phyloP scores from a whole-genome alignment of 2,113 vertebrate species.

The Coregonus clupeaformis region DNA sequence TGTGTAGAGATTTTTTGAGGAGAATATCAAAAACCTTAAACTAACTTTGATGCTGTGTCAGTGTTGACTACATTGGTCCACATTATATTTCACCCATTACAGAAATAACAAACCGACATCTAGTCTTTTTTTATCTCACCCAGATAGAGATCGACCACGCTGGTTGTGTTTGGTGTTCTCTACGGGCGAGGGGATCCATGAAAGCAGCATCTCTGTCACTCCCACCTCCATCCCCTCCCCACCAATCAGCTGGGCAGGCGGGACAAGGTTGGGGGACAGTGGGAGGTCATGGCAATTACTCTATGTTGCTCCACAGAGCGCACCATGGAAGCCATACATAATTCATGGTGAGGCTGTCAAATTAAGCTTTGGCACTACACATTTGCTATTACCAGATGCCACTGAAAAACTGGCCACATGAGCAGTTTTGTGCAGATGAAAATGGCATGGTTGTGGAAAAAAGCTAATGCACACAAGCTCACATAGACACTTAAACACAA shows the following conservation, averaged over 20 bases:
- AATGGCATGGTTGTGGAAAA: neutral
- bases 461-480: neutral
- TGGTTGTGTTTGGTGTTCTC: neutral
- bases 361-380: slow-evolving; percentile 30
- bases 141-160: too few species aligned
- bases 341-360: slow-evolving; percentile 32
- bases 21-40: too few species aligned
- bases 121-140: too few species aligned
- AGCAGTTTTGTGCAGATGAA: neutral
- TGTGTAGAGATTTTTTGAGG: neutral
- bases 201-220: neutral
- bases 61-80: too few species aligned
- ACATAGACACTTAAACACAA: neutral
- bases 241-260: neutral
- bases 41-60: too few species aligned
- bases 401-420: slow-evolving; percentile 3
- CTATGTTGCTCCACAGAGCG: slow-evolving; percentile 16
- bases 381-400: slow-evolving; percentile 18
- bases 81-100: too few species aligned
- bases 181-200: neutral
- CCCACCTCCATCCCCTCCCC: neutral
- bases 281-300: slow-evolving; percentile 35
- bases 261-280: slow-evolving; percentile 1
- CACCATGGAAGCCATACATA: slow-evolving; percentile 23
- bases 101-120: too few species aligned